These are phyloP conservation scores for Anoncus sp. DNA, from an alignment of 2,888 invertebrate species.

Conservation along the genomic window DNA sequence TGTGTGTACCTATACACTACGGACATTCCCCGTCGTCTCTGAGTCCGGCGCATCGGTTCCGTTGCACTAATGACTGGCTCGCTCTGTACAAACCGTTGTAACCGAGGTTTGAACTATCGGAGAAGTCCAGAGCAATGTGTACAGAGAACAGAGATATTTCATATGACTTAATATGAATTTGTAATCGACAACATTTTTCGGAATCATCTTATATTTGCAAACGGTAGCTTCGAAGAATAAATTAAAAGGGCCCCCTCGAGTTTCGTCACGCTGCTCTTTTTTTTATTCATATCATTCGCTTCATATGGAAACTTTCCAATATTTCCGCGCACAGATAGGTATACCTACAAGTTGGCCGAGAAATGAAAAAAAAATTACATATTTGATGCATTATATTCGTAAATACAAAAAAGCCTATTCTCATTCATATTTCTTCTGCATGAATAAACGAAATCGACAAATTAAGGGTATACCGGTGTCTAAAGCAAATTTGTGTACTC, in stretches of 20 bases:
- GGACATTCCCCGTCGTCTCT: slow-evolving; percentile 72
- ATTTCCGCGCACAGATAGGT: too few relatives aligned
- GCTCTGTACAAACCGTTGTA: slow-evolving; percentile 43
- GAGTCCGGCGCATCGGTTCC: slow-evolving; percentile 74
- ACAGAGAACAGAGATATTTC: slow-evolving; percentile 18
- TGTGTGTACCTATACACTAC: slow-evolving; percentile 51
- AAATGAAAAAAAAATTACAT: too few relatives aligned
- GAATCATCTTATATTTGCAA: too few relatives aligned
- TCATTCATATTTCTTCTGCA: not conserved
- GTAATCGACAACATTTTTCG: not conserved
- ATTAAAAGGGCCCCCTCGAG: too few relatives aligned
- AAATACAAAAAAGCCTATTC: not conserved
- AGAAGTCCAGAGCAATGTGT: slow-evolving; percentile 29
- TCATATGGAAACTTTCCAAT: too few relatives aligned
- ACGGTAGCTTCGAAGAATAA: too few relatives aligned
- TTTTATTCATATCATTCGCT: not conserved
- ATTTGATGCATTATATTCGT: too few relatives aligned
- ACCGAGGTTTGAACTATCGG: slow-evolving; percentile 53
- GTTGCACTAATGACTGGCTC: slow-evolving; percentile 76
- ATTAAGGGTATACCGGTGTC: not conserved
- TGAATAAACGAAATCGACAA: not conserved
- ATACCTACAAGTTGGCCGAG: too few relatives aligned
- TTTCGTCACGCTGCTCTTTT: not conserved
- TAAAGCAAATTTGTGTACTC: not conserved
- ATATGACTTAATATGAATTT: not conserved